Conservation (phyloP, 2,113 vertebrate genomes). For the Callospermophilus lateralis region DNA sequence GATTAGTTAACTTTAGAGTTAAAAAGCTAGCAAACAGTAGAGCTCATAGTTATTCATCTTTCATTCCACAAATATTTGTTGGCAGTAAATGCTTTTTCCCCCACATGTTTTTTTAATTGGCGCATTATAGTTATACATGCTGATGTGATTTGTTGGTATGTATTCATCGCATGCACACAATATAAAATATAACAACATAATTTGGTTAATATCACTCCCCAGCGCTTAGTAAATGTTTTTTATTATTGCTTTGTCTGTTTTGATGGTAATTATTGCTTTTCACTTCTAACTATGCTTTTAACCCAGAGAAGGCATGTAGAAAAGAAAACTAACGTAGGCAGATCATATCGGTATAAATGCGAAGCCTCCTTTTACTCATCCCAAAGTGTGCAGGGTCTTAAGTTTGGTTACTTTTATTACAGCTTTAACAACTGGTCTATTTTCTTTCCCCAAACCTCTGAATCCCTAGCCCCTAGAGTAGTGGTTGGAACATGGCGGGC, state of each 20-base stretch:
- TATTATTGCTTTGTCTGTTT: constrained; percentile 14
- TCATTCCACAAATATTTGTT: constrained; percentile 1
- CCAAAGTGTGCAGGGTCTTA: not conserved
- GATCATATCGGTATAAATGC: not conserved
- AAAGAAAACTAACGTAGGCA: not conserved
- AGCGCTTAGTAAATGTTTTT: not conserved
- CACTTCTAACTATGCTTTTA: not conserved
- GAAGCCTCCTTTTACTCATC: not conserved
- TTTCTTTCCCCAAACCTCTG: not conserved
- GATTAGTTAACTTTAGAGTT: constrained; percentile 21
- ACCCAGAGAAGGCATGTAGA: not conserved
- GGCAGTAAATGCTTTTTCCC: not conserved
- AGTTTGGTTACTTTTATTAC: not conserved
- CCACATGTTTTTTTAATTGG: no score
- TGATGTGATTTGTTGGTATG: no score
- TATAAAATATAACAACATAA: no score
- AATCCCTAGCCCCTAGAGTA: not conserved
- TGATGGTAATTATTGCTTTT: not conserved
- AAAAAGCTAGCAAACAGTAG: not conserved
- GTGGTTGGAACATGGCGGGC: not conserved
- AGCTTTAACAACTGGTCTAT: not conserved
- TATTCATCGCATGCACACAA: no score
- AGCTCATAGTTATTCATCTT: not conserved
- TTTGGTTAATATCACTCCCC: no score
- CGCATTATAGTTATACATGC: no score